These are phyloP conservation scores for Erithacus rubecula DNA, from an alignment of 2,797 vertebrate genomes.

Conservation along the genomic window DNA sequence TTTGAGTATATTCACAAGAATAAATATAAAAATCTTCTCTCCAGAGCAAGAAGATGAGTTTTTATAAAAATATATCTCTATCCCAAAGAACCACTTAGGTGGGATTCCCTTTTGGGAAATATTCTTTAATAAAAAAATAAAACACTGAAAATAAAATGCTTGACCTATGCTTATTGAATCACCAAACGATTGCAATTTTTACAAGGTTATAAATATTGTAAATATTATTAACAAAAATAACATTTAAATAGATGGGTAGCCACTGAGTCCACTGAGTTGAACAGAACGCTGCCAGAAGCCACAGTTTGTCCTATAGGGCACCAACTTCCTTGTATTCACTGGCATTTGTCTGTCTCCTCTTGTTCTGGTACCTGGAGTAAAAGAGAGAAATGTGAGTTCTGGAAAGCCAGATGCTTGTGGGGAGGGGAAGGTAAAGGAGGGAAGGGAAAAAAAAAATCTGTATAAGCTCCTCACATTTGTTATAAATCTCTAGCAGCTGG, in stretches of 20 bases:
- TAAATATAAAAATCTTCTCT: constrained; percentile 64
- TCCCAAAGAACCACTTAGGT: not conserved
- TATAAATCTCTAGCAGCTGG: not conserved
- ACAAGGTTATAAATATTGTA: constrained; percentile 76
- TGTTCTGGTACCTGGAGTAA: constrained; percentile 69
- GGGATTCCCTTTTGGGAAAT: constrained; percentile 19
- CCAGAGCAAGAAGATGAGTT: constrained; percentile 35
- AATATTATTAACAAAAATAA: constrained; percentile 75
- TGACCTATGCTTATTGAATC: constrained; percentile 64
- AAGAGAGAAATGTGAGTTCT: not conserved
- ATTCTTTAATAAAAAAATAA: constrained; percentile 64
- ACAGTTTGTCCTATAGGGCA: constrained; percentile 25
- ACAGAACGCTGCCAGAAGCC: not conserved
- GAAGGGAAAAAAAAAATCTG: not conserved
- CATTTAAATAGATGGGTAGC: constrained; percentile 29
- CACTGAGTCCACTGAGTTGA: not conserved
- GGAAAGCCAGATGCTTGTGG: not conserved
- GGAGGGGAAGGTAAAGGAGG: not conserved
- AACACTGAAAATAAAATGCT: constrained; percentile 70
- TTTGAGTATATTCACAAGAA: constrained; percentile 62
- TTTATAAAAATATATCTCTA: constrained; percentile 75
- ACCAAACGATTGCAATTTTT: constrained; percentile 50
- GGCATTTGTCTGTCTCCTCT: constrained; percentile 46
- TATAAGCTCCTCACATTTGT: not conserved
- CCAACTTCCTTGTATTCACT: constrained; percentile 73